phyloP scores from a whole-genome alignment of 1,140 invertebrate genomes.

The Drosophila cardini region DNA sequence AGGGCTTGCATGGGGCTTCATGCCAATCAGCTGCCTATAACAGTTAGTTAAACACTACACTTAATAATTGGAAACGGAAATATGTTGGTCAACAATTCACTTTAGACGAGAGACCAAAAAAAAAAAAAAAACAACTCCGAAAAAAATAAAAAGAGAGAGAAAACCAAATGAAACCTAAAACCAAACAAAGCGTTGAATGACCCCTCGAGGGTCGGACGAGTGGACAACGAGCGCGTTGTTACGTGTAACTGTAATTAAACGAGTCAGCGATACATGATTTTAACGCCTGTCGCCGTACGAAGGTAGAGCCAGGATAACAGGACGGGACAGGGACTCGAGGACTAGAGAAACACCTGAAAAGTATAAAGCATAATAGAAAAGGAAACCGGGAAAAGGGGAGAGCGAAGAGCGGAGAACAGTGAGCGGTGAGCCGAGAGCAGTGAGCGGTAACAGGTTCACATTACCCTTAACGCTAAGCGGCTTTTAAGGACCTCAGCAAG shows the following conservation, averaged over 20 bases:
- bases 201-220: slow-evolving; percentile 25
- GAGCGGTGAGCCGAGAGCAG: neutral
- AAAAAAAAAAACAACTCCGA: neutral
- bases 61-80: slow-evolving; percentile 54
- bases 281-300: slow-evolving; percentile 71
- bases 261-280: slow-evolving; percentile 82
- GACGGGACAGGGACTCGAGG: slow-evolving; percentile 8
- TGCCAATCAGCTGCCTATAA: slow-evolving; percentile 23
- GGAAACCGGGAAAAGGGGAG: slow-evolving; percentile 13
- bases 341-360: slow-evolving; percentile 49
- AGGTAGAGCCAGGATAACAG: slow-evolving; percentile 30
- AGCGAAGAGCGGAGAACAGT: neutral
- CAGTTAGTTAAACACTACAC: slow-evolving; percentile 40
- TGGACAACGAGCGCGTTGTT: slow-evolving; percentile 49
- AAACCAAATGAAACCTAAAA: slow-evolving; percentile 20
- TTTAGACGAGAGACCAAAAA: slow-evolving; percentile 24
- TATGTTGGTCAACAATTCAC: slow-evolving; percentile 50
- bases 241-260: slow-evolving; percentile 80
- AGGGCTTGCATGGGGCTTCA: neutral
- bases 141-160: slow-evolving; percentile 3
- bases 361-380: slow-evolving; percentile 23
- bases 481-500: slow-evolving; percentile 65
- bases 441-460: slow-evolving; percentile 66
- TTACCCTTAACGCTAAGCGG: slow-evolving; percentile 70
- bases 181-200: slow-evolving; percentile 23